Conservation (phyloP, 2,797 vertebrate genomes). For the Steatocranus sp. region DNA sequence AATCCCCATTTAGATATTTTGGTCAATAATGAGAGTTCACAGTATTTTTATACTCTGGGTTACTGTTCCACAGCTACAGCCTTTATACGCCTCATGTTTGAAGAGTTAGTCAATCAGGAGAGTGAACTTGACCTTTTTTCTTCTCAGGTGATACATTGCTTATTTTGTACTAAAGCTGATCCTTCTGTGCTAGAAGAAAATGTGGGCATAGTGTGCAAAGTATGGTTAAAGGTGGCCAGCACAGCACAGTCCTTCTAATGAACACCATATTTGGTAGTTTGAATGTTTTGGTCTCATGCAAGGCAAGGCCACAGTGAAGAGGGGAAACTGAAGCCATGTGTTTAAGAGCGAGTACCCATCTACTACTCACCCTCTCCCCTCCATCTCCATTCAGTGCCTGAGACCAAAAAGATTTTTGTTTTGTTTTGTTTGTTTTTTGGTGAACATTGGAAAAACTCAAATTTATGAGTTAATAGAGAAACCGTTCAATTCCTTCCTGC, state of each 20-base stretch:
- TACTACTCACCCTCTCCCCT: constrained; percentile 12
- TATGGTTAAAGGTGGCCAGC: constrained; percentile 18
- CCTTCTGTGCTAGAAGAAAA: not conserved
- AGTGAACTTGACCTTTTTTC: not conserved
- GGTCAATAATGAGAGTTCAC: constrained; percentile 9
- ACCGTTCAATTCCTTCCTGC: not conserved
- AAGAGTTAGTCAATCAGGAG: not conserved
- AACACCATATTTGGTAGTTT: constrained; percentile 72
- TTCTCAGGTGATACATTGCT: not conserved
- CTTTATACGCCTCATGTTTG: not conserved
- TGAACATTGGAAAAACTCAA: constrained; percentile 22
- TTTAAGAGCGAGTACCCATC: constrained; percentile 50
- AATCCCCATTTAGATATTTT: constrained; percentile 33
- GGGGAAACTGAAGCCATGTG: constrained; percentile 63
- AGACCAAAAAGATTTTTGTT: constrained; percentile 23
- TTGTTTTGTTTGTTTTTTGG: constrained; percentile 8
- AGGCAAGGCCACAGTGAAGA: constrained; percentile 46
- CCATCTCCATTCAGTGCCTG: not conserved
- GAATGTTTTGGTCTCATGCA: constrained; percentile 57
- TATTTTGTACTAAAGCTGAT: not conserved
- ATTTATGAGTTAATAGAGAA: constrained; percentile 17
- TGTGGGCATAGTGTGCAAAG: not conserved
- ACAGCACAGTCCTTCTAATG: constrained; percentile 37
- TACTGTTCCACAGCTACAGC: not conserved
- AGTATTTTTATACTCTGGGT: not conserved